Conservation (phyloP, 1,140 invertebrate genomes). For the Aphaenogaster ashmeadi region DNA sequence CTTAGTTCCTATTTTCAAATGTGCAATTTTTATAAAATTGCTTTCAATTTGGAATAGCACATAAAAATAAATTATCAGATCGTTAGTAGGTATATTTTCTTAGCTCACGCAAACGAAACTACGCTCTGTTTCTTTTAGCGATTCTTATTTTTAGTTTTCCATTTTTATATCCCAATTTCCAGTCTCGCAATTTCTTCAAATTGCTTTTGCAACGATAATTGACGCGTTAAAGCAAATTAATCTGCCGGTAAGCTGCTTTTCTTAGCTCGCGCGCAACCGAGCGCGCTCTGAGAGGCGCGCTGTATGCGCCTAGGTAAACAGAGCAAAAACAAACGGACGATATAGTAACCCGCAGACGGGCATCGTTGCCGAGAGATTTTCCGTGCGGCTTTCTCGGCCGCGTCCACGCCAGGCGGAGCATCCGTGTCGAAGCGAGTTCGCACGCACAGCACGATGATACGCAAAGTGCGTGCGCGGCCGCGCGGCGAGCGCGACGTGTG, state of each 20-base stretch:
- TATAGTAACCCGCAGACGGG: constrained; percentile 6
- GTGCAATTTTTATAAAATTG: neutral
- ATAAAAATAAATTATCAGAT: neutral
- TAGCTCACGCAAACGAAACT: neutral
- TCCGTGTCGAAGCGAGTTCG: constrained; percentile 45
- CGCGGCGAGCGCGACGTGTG: neutral
- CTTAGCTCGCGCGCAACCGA: constrained; percentile 38
- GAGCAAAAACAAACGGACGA: constrained; percentile 57
- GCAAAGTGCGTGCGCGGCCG: constrained; percentile 48
- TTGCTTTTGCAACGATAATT: neutral
- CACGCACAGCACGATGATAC: constrained; percentile 54
- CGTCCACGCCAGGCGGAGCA: constrained; percentile 21
- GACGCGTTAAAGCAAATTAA: constrained; percentile 34
- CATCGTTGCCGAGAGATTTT: constrained; percentile 19
- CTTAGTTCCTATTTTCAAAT: neutral
- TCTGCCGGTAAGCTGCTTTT: constrained; percentile 19
- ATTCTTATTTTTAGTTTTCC: neutral
- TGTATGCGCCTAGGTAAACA: constrained; percentile 44
- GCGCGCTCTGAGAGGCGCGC: constrained; percentile 11
- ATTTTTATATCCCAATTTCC: neutral
- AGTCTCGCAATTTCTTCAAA: neutral
- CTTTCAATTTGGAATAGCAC: neutral
- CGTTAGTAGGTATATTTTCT: constrained; percentile 5
- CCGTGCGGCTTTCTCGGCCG: constrained; percentile 18
- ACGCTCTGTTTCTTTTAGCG: neutral